phyloP scores from a whole-genome alignment of 2,888 invertebrate species.

The Trissolcus brochymenae region DNA sequence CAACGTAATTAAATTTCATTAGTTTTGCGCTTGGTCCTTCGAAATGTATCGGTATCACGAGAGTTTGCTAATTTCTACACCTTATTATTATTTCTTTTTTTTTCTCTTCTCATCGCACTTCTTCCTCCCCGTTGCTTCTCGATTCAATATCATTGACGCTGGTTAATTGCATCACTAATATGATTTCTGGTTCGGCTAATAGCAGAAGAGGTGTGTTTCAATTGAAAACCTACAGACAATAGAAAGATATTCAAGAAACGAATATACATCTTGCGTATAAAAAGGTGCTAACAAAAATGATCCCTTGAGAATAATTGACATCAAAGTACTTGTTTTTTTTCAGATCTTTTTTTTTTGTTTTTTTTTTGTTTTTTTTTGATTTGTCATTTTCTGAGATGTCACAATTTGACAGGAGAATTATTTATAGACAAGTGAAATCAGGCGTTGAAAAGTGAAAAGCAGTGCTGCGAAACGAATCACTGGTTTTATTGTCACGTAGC shows the following conservation, averaged over 20 bases:
- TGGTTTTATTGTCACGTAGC: constrained; percentile 37
- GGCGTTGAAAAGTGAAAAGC: too few species aligned
- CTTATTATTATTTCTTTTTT: not conserved
- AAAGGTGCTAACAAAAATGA: not conserved
- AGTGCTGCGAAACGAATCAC: constrained; percentile 17
- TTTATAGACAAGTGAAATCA: too few species aligned
- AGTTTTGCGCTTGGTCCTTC: too few species aligned
- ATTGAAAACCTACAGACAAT: too few species aligned
- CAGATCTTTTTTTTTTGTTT: not conserved
- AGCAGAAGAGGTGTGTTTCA: too few species aligned
- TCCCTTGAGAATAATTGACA: constrained; percentile 92
- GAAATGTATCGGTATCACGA: too few species aligned
- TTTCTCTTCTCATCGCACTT: not conserved
- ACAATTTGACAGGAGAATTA: too few species aligned
- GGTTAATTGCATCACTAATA: too few species aligned
- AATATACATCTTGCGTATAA: too few species aligned
- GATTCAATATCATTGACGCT: too few species aligned
- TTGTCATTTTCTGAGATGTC: constrained; percentile 1
- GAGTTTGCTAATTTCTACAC: constrained; percentile 1
- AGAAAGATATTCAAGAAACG: too few species aligned
- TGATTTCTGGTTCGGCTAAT: too few species aligned
- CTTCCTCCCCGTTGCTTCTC: constrained; percentile 6
- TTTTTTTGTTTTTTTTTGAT: constrained; percentile 14
- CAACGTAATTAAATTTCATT: constrained; percentile 16
- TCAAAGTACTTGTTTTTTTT: constrained; percentile 79